Evolutionary conservation across 2,797 vertebrate species (phyloP), one percentile per base, ranked within the genome.

Genomic region (Sebastes nivosus): DNA sequence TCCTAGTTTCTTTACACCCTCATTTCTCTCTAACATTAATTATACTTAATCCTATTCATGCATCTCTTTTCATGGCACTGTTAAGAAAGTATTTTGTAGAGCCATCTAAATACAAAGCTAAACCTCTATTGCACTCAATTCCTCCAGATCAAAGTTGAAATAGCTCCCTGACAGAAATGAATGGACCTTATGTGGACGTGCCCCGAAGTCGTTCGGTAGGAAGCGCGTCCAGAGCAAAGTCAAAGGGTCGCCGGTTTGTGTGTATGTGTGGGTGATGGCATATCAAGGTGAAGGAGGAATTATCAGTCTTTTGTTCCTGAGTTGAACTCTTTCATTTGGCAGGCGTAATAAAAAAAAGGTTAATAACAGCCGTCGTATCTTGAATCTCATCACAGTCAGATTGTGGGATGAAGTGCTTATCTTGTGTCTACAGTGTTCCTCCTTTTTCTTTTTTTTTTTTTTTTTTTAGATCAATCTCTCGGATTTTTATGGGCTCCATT

Each of bases 251-350:
- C 36, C 65, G 24, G 63, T 38, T 0, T 63, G 9, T 36, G 52
- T 66, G 65, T 69, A 29, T 38, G 61, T 7, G 54, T 63, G 58
- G 38, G 54, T 80, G 76, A 68, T 72, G 75, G 64, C 73, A 76
- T 87, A 88, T 91, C 88, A 89, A 88, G 80, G 70, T 93, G 87
- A 94, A 93, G 79, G 72, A 91, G 72, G 70, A 87, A 75, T 81
- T 78, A 46, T 83, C 80, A 75, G 10, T 63, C 11, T 65, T 77
- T 69, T 70, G 66, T 78, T 64, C 73, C 66, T 24, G 10, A 77
- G 36, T 46, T 69, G 42, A 88, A 80, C 58, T 70, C 64, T 70
- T 58, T 67, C 29, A 77, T 81, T 72, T 68, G 5, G 50, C 55
- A 67, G 61, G 72, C 10, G 16, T 52, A 67, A 72, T 80, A 82